A percentile compares a stretch with the other conserved stretches of the same genome.
Conservation (phyloP, 2,113 vertebrate genomes). For the Benitochromis conjunctus region DNA sequence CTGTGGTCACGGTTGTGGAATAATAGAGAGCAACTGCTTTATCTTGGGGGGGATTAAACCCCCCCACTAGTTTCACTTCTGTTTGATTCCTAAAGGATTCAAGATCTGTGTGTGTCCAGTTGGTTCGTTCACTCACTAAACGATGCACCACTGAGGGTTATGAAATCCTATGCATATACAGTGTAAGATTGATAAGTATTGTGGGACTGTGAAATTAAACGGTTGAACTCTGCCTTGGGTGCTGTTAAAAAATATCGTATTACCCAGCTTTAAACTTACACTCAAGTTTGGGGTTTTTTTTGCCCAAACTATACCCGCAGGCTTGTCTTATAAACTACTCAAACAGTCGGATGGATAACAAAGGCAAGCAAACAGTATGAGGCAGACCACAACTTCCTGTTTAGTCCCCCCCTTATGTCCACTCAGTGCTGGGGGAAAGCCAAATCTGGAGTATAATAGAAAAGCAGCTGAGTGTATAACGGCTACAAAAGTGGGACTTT, state of each 20-base stretch:
- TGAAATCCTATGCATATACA: neutral
- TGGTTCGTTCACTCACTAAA: neutral
- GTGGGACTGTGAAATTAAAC: neutral
- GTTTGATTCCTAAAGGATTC: slow-evolving; percentile 14
- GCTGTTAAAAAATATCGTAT: neutral
- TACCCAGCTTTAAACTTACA: neutral
- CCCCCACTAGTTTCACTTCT: slow-evolving; percentile 14
- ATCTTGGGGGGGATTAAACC: too few relatives aligned
- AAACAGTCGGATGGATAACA: neutral
- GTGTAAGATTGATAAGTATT: neutral
- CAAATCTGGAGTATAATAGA: slow-evolving; percentile 21
- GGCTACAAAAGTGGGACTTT: neutral
- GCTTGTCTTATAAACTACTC: neutral
- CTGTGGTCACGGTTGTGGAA: neutral
- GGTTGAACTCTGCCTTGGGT: neutral
- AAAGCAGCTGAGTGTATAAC: neutral
- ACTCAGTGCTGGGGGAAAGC: neutral
- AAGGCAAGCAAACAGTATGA: neutral
- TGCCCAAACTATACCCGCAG: neutral
- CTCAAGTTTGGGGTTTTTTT: neutral
- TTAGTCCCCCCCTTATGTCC: neutral
- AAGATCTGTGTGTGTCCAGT: slow-evolving; percentile 2
- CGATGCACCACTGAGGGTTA: neutral
- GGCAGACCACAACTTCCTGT: slow-evolving; percentile 41
- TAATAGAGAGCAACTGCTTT: neutral